Base-by-base conservation (phyloP, 2,888 invertebrate species). In the Pycnomerus fuliginosus region DNA sequence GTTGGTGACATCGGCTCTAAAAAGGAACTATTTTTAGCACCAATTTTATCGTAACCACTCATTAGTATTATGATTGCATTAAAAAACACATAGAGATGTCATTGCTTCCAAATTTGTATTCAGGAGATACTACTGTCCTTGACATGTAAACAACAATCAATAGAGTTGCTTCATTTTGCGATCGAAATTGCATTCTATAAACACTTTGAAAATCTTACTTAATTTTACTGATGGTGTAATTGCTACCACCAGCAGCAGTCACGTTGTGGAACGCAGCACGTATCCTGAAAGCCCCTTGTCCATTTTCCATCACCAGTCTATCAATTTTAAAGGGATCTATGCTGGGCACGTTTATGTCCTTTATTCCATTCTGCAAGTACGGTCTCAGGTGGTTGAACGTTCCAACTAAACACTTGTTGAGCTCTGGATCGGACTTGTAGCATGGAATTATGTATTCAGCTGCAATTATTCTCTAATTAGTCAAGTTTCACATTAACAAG, bases 371-470 rank as follows among this genome's bases (percentile, higher is more conserved):
- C 3, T 82, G 76, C 49, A 87, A 73, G 66, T 85, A 87, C 2
- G 86, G 83, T 47, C 83, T 76, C 13, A 87, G 72, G 65, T 87
- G 86, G 65, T 85, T 85, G 73, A 87, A 85, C 0, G 85, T 80
- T 39, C 76, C 74, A 65, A 80, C 79, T 55, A 87, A 78, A 61
- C 88, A 88, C 15, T 65, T 65, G 65, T 87, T 85, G 29, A 82
- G 59, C 34, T 81, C 74, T 0, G 85, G 82, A 61, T 87, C 86
- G 23, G 75, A 73, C 61, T 81, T 80, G 50, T 76, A 78, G 71
- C 88, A 88, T 22, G 85, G 84, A 31, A 79, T 65, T 50, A 87
- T 82, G 70, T 87, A 87, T 53, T 84, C 84, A 47, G 85, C 86
- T 87, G 77, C 16, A 78, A 79, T 20, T 20, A 7, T 20, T 20